These are phyloP conservation scores for Python bivittatus DNA, from an alignment of 2,113 vertebrate species.

Conservation along the genomic window DNA sequence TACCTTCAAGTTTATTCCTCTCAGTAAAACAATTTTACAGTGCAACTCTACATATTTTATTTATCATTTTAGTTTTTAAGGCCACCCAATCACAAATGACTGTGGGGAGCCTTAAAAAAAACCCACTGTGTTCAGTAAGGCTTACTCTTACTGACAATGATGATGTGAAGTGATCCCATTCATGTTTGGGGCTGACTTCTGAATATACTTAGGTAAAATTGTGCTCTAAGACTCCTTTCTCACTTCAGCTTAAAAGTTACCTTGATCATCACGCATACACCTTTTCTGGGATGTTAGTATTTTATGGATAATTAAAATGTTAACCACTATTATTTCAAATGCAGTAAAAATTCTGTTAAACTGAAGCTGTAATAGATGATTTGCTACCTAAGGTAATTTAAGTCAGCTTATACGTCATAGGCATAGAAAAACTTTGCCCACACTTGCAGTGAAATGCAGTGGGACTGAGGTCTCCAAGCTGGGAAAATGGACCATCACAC, in stretches of 20 bases:
- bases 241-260: background rate
- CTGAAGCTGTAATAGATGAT: background rate
- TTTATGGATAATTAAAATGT: background rate
- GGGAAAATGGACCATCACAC: background rate
- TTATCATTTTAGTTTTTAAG: background rate
- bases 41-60: background rate
- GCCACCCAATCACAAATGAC: background rate
- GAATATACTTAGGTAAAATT: background rate
- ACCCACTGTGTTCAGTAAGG: background rate
- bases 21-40: background rate
- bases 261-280: background rate
- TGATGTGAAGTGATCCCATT: too few relatives aligned
- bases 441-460: fast-evolving
- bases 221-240: background rate
- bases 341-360: background rate
- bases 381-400: constrained; percentile 1
- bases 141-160: background rate
- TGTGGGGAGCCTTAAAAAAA: background rate
- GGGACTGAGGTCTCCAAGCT: background rate
- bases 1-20: background rate
- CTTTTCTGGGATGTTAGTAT: background rate
- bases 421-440: background rate
- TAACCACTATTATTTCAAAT: background rate
- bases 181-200: background rate
- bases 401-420: background rate